phyloP scores from a whole-genome alignment of 2,797 vertebrate species.

The Uromys caudimaculatus region DNA sequence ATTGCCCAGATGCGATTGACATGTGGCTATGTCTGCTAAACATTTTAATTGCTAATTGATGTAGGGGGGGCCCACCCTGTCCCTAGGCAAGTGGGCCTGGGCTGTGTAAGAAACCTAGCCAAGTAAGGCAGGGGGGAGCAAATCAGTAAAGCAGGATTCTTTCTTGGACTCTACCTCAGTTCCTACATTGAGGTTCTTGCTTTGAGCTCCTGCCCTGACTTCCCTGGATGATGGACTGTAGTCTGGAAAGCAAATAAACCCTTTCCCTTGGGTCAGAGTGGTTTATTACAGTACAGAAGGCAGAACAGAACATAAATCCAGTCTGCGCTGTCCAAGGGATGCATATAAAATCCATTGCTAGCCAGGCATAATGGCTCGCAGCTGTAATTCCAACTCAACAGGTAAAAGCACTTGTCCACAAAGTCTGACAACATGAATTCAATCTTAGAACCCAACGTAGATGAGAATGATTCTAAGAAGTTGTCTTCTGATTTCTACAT shows the following conservation, averaged over 20 bases:
- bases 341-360: not conserved
- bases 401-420: not conserved
- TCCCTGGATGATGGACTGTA: not conserved
- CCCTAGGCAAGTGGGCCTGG: not conserved
- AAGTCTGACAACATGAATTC: not conserved
- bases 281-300: not conserved
- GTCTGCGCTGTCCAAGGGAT: not conserved
- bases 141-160: not conserved
- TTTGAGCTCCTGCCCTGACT: not conserved
- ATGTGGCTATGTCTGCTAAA: not conserved
- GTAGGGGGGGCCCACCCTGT: not conserved
- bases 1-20: not conserved
- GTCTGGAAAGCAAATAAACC: not conserved
- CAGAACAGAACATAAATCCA: not conserved
- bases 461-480: not conserved
- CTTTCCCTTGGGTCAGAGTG: not conserved
- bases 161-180: not conserved
- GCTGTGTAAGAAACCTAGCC: not conserved
- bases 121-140: not conserved
- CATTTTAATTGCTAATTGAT: not conserved
- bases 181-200: not conserved
- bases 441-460: not conserved
- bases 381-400: too few relatives aligned
- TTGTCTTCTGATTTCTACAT: not conserved
- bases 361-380: not conserved